Evolutionary conservation across 1,140 invertebrate genomes (phyloP), one percentile per base, ranked within the genome.

Genomic region (Halesus radiatus): DNA sequence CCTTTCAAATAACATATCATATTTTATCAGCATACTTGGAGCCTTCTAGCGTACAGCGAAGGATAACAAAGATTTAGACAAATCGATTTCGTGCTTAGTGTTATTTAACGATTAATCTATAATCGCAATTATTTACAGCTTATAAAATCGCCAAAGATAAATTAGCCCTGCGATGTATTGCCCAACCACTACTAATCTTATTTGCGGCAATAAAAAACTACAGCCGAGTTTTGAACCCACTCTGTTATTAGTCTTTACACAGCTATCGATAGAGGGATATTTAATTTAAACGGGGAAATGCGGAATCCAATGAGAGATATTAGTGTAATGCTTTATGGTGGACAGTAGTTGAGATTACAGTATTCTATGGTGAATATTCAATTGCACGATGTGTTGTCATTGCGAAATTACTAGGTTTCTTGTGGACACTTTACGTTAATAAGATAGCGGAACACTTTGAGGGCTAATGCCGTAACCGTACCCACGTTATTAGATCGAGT

Each of bases 21-120:
- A n/a, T n/a, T n/a, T 45, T 45, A 45, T 10, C 37, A 45, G 8
- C 37, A 45, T 45, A 45, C 37, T 45, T 13, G 37, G 1, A 13
- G 37, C 37, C 37, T 45, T 45, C 5, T 13, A 13, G 13, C 32
- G 32, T 13, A 13, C 37, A 45, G 37, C 37, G 7, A 45, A 45
- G 13, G 37, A 45, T 45, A 45, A 45, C 56, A 60, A 60, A 18
- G 18, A 60, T 60, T 60, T 60, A 60, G 56, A 60, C 56, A 60
- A 60, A 60, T 60, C 56, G 56, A 60, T 60, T 22, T 60, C 56
- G 56, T 60, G 56, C 20, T 18, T 7, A 23, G 18, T 18, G 54
- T 56, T 18, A 22, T 8, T 60, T 13, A 60, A 13, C 18, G 2
- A 60, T 60, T 60, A 60, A 60, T 60, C 56, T 23, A 60, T 22